A percentile compares a stretch with the other conserved stretches of the same genome.
Conservation (phyloP, 2,113 vertebrate species). For the Thamnophis sirtalis region DNA sequence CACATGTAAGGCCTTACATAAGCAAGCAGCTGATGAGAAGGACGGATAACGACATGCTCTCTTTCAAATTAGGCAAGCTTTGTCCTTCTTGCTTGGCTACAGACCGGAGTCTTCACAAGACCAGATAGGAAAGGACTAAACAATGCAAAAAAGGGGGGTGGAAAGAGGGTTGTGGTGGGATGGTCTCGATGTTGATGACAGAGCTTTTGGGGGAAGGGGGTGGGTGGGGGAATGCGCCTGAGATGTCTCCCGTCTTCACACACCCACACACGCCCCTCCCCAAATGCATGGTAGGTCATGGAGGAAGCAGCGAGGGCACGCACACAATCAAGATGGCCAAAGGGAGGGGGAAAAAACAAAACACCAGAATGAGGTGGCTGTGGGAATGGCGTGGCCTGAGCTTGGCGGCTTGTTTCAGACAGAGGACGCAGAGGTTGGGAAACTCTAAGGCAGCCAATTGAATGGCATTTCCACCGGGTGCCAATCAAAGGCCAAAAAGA, state of each 20-base stretch:
- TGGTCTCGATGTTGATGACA: not conserved
- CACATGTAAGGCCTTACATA: not conserved
- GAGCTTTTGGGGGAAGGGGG: not conserved
- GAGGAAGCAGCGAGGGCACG: not conserved
- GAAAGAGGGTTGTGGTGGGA: not conserved
- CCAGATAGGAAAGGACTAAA: not conserved
- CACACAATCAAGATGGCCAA: not conserved
- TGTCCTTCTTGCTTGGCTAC: not conserved
- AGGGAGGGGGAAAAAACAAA: too few relatives aligned
- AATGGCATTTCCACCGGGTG: not conserved
- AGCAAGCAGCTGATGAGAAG: not conserved
- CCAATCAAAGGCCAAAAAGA: not conserved
- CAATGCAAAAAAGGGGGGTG: not conserved
- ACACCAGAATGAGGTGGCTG: not conserved
- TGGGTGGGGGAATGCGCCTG: not conserved
- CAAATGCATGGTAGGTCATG: not conserved
- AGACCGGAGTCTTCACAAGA: not conserved
- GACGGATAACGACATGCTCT: fast-evolving
- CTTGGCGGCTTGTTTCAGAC: not conserved
- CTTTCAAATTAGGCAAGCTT: not conserved
- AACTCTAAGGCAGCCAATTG: not conserved
- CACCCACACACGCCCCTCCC: too few relatives aligned
- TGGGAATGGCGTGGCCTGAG: fast-evolving
- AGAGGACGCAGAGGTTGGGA: not conserved
- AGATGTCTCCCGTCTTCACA: not conserved